Evolutionary conservation across 2,888 invertebrate genomes (phyloP), one percentile per base, ranked within the genome.

Genomic region (Lithophane leautieri): DNA sequence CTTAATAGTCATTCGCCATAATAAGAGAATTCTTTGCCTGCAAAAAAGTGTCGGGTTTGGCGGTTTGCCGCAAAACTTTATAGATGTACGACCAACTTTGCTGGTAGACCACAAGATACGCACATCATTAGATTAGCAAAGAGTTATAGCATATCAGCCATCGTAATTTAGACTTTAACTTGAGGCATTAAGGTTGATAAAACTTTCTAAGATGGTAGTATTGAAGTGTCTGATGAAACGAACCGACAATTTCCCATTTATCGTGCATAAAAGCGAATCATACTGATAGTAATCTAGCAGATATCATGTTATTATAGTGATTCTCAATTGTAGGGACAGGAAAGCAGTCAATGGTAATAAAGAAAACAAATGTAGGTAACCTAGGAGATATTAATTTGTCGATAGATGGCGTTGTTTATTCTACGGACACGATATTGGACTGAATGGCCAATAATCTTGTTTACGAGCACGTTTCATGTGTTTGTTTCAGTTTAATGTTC

Each of bases 181-280:
- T 68, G 67, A 79, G 72, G 81, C 54, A 60, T 72, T 90, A 93
- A 89, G 86, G 89, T 83, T 78, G 81, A 90, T 81, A 86, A 86
- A 84, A 87, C 14, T 42, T 74, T 69, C 56, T 19, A 3, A 28
- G 50, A 61, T n/a, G 11, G 12, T 40, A 52, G 28, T 73, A 89
- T 89, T 93, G 92, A 93, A 93, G 91, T 92, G 93, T 91, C 89
- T 89, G 91, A 90, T 92, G 90, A 90, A 91, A 91, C 81, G 90
- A 93, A 93, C 94, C 92, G 89, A 90, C 95, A 94, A 95, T 96
- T 95, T 95, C 92, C 94, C 92, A 95, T 95, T 96, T 95, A 95
- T 92, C 93, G 93, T 92, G 92, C 91, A 91, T 93, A 92, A 93
- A 93, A 90, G 92, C 90, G 92, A 93, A 94, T 94, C 93, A 92